Evolutionary conservation across 2,113 vertebrate species (phyloP), one percentile per base, ranked within the genome.

Genomic region (Pollimyrus isidori): DNA sequence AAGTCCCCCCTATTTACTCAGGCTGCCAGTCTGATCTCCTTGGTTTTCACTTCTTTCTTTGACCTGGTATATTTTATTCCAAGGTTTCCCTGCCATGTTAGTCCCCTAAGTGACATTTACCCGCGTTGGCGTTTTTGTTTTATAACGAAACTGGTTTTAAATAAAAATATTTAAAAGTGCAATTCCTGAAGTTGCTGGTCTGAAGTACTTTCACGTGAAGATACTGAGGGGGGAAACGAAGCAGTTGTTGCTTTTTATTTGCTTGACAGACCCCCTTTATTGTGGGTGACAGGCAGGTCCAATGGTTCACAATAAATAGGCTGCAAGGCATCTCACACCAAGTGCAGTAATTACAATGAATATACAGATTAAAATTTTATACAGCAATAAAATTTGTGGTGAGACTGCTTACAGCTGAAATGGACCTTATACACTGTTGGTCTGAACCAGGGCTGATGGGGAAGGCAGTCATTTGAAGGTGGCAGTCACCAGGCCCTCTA

Each of bases 91-190:
- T 39, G 73, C 35, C 15, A 19, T 39, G 30, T 13, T 80, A 80
- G 35, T 39, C 35, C 17, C 73, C 73, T 15, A 80, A 42, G 15
- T 62, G 42, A 88, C 62, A 62, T 65, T 62, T 65, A 42, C 35
- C 49, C 17, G 42, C 19, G 87, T 26, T 26, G 19, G 7, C 50
- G n/a, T 88, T 17, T 17, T 88, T 86, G 13, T 89, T 84, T 86
- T 89, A 89, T 45, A 3, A 17, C 83, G 58, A 69, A 89, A 23
- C 30, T 90, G 56, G 89, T 92, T 92, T 92, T 91, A 93, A 93
- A 91, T 92, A 93, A 93, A 93, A 88, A 56, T 49, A 69, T 89
- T 84, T 87, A 53, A 39, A 88, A 88, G 13, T 49, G 42, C 87
- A 69, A 13, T 17, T 11, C 48, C 26, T 86, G 85, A 17, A 48